Base-by-base conservation (phyloP, 2,888 invertebrate species). In the Cantharis rufa region DNA sequence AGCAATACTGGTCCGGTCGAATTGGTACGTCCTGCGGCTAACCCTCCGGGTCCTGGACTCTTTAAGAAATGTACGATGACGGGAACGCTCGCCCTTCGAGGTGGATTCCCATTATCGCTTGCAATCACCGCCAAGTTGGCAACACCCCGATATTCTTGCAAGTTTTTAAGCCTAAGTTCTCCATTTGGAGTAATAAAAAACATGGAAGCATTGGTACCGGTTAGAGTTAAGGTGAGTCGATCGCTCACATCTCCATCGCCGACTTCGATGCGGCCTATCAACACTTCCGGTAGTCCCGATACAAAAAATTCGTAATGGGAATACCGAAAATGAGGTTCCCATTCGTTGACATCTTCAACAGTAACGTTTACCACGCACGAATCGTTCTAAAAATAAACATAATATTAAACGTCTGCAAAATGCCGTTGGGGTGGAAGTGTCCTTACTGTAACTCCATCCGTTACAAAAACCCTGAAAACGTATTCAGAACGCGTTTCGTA, bases 241-340 rank as follows among this genome's bases (percentile, higher is more conserved):
- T 97, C 96, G 1, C 92, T 93, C 75, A 91, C 90, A 88, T 97
- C 97, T 0, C 96, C 96, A 87, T 97, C 97, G 18, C 94, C 94
- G n/a, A 94, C 96, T 87, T 96, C 94, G 24, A 97, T 91, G 82
- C 91, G 91, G 5, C 91, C 96, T 88, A 89, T 89, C 85, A 85
- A 85, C 74, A 88, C 87, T 77, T 85, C 84, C 4, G 80, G 77
- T 76, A 83, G 74, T 81, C 87, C 82, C 80, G 86, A 78, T 82
- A 91, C 89, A 79, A 90, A 90, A 88, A 97, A 97, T 89, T 96
- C 96, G 88, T 97, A 97, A 87, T 95, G 94, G 5, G 95, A 93
- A 88, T 95, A 94, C 1, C 95, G 92, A 89, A 97, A 97, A 75
- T 96, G 91, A 0, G 97, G 97, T 87, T 96, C 96, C 96, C 97